Percentiles rank a stretch among this genome's conserved stretches.
Evolutionary conservation across 2,797 vertebrate genomes (phyloP).

Genomic region (Crenuchus spilurus): DNA sequence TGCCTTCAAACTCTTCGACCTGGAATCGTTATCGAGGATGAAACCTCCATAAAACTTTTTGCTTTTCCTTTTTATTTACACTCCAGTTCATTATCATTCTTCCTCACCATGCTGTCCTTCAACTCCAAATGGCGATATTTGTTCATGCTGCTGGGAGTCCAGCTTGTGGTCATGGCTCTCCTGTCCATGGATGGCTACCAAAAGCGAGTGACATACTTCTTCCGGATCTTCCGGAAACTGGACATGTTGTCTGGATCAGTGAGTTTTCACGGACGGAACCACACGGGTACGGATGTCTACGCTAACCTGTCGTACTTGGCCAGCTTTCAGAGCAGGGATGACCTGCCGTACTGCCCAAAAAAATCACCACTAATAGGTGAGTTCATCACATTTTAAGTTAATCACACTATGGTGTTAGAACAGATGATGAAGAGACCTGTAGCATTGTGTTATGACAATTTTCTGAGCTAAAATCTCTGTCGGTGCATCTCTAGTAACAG

Average conservation of each 20-base stretch:
- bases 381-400: slow-evolving; percentile 52
- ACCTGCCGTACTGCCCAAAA: slow-evolving; percentile 76
- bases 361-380: slow-evolving; percentile 79
- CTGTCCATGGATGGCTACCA: slow-evolving; percentile 80
- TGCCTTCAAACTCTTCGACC: not conserved
- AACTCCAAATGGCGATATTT: slow-evolving; percentile 81
- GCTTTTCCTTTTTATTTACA: not conserved
- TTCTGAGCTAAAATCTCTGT: too few species aligned
- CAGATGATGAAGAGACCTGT: too few species aligned
- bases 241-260: slow-evolving; percentile 42
- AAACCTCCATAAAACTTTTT: slow-evolving; percentile 6
- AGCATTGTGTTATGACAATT: too few species aligned
- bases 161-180: slow-evolving; percentile 82
- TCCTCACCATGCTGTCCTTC: slow-evolving; percentile 65
- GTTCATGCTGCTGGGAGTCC: slow-evolving; percentile 80
- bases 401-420: too few species aligned
- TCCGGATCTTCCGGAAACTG: slow-evolving; percentile 76
- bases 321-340: slow-evolving; percentile 57
- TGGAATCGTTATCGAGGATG: slow-evolving; percentile 3
- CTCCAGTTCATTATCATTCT: not conserved
- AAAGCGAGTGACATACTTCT: slow-evolving; percentile 78
- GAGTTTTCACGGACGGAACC: slow-evolving; percentile 59
- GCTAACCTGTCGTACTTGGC: slow-evolving; percentile 75
- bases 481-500: too few species aligned
- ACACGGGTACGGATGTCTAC: slow-evolving; percentile 73